These are phyloP conservation scores for Eupithecia vulgata DNA, from an alignment of 2,888 invertebrate species.

Conservation along the genomic window DNA sequence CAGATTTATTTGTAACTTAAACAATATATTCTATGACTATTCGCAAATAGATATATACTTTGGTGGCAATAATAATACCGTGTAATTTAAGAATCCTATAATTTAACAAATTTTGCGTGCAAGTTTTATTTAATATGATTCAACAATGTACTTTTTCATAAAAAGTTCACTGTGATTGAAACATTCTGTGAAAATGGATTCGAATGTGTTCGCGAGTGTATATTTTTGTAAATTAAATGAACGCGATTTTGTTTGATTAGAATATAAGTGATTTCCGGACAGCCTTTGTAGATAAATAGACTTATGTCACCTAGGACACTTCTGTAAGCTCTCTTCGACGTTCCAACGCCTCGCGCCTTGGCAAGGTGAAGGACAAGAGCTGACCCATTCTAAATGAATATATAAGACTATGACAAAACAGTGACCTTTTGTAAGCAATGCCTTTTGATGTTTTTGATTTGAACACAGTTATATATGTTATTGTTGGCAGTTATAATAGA, in stretches of 20 bases:
- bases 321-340: conserved; percentile 4
- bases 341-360: neutral
- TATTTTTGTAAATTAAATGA: conserved; percentile 30
- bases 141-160: conserved; percentile 43
- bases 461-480: conserved; percentile 22
- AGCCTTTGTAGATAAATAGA: conserved; percentile 18
- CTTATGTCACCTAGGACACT: neutral
- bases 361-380: neutral
- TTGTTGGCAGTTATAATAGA: conserved; percentile 13
- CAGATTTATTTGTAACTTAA: neutral
- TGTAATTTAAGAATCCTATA: neutral
- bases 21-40: neutral
- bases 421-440: conserved; percentile 12
- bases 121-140: conserved; percentile 20
- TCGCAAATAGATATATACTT: neutral
- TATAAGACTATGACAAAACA: conserved; percentile 11
- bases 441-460: conserved; percentile 29
- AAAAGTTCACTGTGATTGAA: conserved; percentile 43
- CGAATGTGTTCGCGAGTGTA: conserved; percentile 19
- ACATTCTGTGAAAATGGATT: conserved; percentile 21
- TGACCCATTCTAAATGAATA: conserved; percentile 10
- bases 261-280: conserved; percentile 16
- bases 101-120: neutral
- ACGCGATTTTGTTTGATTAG: conserved; percentile 19
- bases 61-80: neutral